Evolutionary conservation across 1,140 invertebrate species (phyloP).

Genomic region (Drosophila quadrilineata): DNA sequence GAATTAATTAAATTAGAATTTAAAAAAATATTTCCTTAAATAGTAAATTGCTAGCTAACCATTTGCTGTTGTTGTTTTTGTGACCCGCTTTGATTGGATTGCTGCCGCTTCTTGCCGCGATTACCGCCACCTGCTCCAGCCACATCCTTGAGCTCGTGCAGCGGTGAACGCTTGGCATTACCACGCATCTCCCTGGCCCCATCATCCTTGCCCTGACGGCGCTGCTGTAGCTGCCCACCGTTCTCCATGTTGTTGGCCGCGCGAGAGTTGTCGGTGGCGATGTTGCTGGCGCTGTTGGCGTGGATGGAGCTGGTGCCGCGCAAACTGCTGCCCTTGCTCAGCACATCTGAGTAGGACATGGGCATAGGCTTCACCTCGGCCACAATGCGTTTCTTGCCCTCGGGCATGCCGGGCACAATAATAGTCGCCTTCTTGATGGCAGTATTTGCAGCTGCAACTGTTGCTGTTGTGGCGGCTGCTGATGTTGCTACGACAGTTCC

Average conservation of each 20-base stretch:
- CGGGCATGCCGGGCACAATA: slow-evolving; percentile 38
- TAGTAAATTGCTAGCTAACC: not conserved
- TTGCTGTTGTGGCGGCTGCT: not conserved
- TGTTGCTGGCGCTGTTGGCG: slow-evolving; percentile 14
- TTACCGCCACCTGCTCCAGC: slow-evolving; percentile 8
- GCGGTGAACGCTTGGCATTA: slow-evolving; percentile 59
- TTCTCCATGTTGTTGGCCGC: slow-evolving; percentile 36
- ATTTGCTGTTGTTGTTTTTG: slow-evolving; percentile 38
- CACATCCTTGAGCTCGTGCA: slow-evolving; percentile 66
- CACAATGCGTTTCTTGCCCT: slow-evolving; percentile 86
- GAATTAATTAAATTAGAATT: not conserved
- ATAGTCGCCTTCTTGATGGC: slow-evolving; percentile 68
- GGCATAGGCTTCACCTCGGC: slow-evolving; percentile 93
- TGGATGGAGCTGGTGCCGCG: not conserved
- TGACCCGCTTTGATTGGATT: slow-evolving; percentile 28
- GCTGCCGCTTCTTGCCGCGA: slow-evolving; percentile 55
- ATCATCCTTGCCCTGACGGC: slow-evolving; percentile 56
- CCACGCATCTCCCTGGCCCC: slow-evolving; percentile 22
- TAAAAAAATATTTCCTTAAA: not conserved
- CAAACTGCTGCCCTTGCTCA: slow-evolving; percentile 84
- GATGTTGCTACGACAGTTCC: not conserved
- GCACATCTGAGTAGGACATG: slow-evolving; percentile 90
- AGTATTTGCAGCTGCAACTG: slow-evolving; percentile 27
- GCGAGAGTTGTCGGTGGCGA: slow-evolving; percentile 16
- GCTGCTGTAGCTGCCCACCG: slow-evolving; percentile 14